Percentiles rank a stretch among this genome's conserved stretches.
Conservation (phyloP, 2,888 invertebrate species). For the Heliconius sara region DNA sequence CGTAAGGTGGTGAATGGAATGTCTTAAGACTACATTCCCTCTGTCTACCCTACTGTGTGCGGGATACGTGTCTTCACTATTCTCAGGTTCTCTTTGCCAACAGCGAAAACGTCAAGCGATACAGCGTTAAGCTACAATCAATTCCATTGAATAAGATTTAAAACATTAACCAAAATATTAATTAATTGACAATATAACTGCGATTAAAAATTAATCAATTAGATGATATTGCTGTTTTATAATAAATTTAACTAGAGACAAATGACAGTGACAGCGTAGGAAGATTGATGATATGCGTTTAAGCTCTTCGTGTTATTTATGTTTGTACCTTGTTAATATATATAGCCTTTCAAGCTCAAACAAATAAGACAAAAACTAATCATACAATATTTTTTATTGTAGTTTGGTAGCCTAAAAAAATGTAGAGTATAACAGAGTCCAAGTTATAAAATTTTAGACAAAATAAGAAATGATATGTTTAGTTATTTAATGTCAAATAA, state of each 20-base stretch:
- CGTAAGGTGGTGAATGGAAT: no score
- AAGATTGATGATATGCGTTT: constrained; percentile 62
- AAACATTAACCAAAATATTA: neutral
- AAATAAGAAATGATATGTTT: neutral
- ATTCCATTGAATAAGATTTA: neutral
- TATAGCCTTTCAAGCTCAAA: constrained; percentile 12
- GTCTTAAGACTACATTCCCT: no score
- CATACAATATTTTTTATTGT: neutral
- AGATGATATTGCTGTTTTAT: constrained; percentile 51
- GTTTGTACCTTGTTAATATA: constrained; percentile 21
- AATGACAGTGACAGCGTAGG: constrained; percentile 65
- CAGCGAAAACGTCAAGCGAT: no score
- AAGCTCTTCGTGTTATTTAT: constrained; percentile 41
- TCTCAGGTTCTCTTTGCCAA: no score
- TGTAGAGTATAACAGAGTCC: neutral
- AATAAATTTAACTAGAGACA: constrained; percentile 53
- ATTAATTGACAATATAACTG: no score
- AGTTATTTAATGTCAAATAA: neutral
- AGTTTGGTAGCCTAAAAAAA: neutral
- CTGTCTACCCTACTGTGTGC: no score
- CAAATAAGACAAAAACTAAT: neutral
- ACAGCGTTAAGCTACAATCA: neutral
- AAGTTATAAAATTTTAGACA: neutral
- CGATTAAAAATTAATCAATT: constrained; percentile 46
- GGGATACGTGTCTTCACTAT: no score